Base-by-base conservation (phyloP, 2,888 invertebrate species). In the Caenorhabditis sp. region DNA sequence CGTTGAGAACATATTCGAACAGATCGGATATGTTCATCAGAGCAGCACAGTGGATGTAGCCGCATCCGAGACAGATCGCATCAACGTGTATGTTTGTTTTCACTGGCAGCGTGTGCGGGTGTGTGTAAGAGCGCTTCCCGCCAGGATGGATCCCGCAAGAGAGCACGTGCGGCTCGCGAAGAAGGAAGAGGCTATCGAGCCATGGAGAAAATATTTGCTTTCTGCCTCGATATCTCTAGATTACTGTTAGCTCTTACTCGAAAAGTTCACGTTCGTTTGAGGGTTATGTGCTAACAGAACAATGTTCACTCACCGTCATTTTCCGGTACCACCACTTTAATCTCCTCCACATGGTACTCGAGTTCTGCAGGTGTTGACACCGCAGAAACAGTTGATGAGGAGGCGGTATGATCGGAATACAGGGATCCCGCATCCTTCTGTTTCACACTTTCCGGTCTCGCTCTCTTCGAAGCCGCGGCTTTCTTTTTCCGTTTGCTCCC, bases 401-500 rank as follows among this genome's bases (percentile, higher is more conserved):
- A 71, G 6, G 65, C 79, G 0, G 79, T 72, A 1, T 70, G 35
- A 28, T 67, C 71, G n/a, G 79, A 79, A 47, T 65, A 65, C 13
- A 79, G 44, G 8, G 70, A 71, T 32, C 78, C 69, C 3, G 56
- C 18, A 11, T 51, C 65, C n/a, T 64, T 26, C 37, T 74, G 65
- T 26, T 67, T 58, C n/a, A 61, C 60, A 51, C 67, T 67, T 18
- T 67, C 67, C 26, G 76, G 67, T 32, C 67, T 58, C n/a, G 61
- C 15, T 24, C 53, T 61, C 40, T 58, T 58, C n/a, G 64, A 50
- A 28, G 71, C 11, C 8, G 22, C 22, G n/a, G 40, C 28, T 28
- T 79, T 79, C 62, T 79, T 79, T 55, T 72, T 79, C n/a, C 60
- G 60, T 26, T 70, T 67, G 47, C 79, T 79, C 28, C 79, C 79